phyloP scores from a whole-genome alignment of 2,888 invertebrate species.

The Cerastis rubricosa region DNA sequence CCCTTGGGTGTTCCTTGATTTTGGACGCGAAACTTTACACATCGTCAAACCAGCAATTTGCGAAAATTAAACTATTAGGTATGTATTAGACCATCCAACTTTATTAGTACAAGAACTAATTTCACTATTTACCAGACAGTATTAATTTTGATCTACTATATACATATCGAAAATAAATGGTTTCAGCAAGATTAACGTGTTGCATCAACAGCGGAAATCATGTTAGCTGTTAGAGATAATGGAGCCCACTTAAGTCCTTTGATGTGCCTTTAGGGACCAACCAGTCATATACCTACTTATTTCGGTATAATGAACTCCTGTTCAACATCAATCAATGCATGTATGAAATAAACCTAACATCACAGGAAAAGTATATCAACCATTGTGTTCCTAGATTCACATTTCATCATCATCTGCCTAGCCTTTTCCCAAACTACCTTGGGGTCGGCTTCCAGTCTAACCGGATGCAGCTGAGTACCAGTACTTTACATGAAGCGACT shows the following conservation, averaged over 20 bases:
- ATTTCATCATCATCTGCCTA: too few relatives aligned
- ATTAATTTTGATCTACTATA: neutral
- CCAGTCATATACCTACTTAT: neutral
- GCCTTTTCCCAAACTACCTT: too few relatives aligned
- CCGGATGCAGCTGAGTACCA: too few relatives aligned
- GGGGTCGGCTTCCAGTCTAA: too few relatives aligned
- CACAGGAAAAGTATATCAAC: neutral
- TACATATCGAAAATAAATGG: neutral
- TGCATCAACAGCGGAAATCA: constrained; percentile 13
- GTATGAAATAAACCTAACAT: neutral
- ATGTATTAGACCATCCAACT: neutral
- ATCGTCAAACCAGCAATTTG: neutral
- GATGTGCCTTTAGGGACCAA: constrained; percentile 3
- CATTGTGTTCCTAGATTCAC: neutral
- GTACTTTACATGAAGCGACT: too few relatives aligned
- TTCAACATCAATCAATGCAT: neutral
- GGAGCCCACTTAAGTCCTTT: constrained; percentile 16
- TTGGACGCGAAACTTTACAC: constrained; percentile 5
- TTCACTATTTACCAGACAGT: neutral
- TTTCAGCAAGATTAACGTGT: constrained; percentile 4
- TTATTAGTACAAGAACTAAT: neutral
- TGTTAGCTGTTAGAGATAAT: constrained; percentile 8
- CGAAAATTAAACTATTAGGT: constrained; percentile 4
- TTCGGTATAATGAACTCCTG: neutral
- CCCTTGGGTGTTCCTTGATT: constrained; percentile 24